Evolutionary conservation across 2,888 invertebrate genomes (phyloP), one percentile per base, ranked within the genome.

Genomic region (Silvanus unidentatus): DNA sequence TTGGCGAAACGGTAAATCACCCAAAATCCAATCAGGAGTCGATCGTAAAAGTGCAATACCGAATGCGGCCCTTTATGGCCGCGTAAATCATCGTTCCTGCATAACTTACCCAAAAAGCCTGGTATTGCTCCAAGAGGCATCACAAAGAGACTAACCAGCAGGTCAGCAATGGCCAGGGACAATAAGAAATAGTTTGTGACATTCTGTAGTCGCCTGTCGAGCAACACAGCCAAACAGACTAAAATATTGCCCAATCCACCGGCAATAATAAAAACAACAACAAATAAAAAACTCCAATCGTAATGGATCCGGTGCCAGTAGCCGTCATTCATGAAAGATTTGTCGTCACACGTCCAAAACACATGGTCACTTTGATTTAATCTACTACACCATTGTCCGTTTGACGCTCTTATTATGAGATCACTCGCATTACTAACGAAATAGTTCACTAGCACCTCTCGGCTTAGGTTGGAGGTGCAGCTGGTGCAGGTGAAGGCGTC

Each of bases 111-210:
- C 64, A 92, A 76, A 73, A 96, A 89, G 66, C 93, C 94, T 16
- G 90, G 91, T 60, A 95, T 86, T 29, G 96, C 93, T 48, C 92
- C 92, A 69, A 95, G 79, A 2, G 96, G 96, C 96, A 97, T 97
- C 44, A 96, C 96, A 65, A 95, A 87, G 51, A 93, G 73, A 64
- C 92, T 93, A 65, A 96, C 95, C 50, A 96, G 77, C 46, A 96
- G 77, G 75, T 97, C 96, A 42, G 96, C 95, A 43, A 95, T 86
- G 36, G 95, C 94, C 68, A 97, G 73, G 14, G 95, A 95, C 60
- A 95, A 77, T 50, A 96, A 78, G 71, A 96, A 96, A 74, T 95
- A 95, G 75, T 96, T 97, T 52, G 96, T 96, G 54, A 93, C 90
- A 72, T 93, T 96, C 73, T 96, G 95, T 50, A 96, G 75, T 60